Percentiles rank a stretch among this genome's conserved stretches.
Conservation (phyloP, 2,797 vertebrate species). For the Peromyscus aztecus region DNA sequence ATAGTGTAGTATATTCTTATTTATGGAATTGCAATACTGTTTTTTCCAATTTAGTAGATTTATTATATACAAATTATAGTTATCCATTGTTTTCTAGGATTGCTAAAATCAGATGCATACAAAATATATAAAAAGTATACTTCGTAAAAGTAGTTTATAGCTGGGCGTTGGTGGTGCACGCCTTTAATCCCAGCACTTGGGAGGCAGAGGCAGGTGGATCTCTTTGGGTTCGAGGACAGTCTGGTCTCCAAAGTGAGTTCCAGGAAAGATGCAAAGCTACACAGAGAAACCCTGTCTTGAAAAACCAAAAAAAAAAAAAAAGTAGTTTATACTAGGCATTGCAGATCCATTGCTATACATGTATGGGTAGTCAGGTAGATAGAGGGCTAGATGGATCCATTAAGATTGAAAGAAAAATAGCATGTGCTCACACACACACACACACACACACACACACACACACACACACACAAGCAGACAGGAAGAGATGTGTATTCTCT, state of each 20-base stretch:
- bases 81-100: not conserved
- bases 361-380: not conserved
- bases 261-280: no score
- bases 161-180: no score
- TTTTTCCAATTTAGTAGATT: not conserved
- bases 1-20: not conserved
- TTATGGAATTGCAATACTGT: not conserved
- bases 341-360: not conserved
- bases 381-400: not conserved
- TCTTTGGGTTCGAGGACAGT: no score
- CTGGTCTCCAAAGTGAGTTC: no score
- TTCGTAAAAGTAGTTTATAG: not conserved
- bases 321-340: not conserved
- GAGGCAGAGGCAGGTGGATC: no score
- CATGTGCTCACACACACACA: no score
- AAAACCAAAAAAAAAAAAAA: no score
- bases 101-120: not conserved
- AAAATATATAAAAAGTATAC: not conserved
- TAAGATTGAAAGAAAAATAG: not conserved
- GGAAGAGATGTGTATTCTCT: not conserved
- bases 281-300: no score
- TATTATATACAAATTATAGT: not conserved
- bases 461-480: no score
- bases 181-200: no score
- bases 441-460: not conserved